Evolutionary conservation across 2,797 vertebrate genomes (phyloP).

Genomic region (Sebastes reedi): DNA sequence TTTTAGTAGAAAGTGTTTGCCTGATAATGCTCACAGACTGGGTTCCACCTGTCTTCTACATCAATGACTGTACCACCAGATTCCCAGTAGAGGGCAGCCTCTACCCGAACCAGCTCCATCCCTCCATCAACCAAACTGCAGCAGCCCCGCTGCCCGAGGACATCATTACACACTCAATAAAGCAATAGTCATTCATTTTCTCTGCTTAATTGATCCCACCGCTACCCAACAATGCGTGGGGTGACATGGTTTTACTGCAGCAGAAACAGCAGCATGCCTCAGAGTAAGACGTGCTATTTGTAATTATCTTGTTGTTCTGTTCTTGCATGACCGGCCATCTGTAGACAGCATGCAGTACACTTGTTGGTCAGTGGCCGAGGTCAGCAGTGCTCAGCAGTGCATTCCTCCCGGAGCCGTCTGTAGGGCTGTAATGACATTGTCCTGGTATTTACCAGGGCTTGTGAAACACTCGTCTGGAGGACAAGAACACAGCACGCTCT

Average conservation of each 20-base stretch:
- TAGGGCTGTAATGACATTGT: conserved; percentile 34
- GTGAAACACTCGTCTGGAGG: conserved; percentile 57
- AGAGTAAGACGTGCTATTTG: conserved; percentile 44
- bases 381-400: conserved; percentile 46
- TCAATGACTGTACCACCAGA: not conserved
- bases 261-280: conserved; percentile 51
- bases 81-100: conserved; percentile 69
- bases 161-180: conserved; percentile 81
- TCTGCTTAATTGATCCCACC: conserved; percentile 80
- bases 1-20: not conserved
- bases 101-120: not conserved
- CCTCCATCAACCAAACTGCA: conserved; percentile 17
- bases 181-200: conserved; percentile 79
- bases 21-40: not conserved
- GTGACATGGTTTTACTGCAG: conserved; percentile 55
- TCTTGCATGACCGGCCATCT: conserved; percentile 61
- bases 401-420: conserved; percentile 27
- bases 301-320: conserved; percentile 61
- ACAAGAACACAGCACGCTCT: conserved; percentile 33
- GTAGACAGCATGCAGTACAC: conserved; percentile 52
- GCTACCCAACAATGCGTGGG: conserved; percentile 62
- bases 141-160: conserved; percentile 58
- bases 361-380: conserved; percentile 67
- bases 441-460: conserved; percentile 42
- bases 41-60: not conserved